Percentiles rank a stretch among this genome's conserved stretches.
phyloP scores from a whole-genome alignment of 2,888 invertebrate genomes.

The Phortica magna region DNA sequence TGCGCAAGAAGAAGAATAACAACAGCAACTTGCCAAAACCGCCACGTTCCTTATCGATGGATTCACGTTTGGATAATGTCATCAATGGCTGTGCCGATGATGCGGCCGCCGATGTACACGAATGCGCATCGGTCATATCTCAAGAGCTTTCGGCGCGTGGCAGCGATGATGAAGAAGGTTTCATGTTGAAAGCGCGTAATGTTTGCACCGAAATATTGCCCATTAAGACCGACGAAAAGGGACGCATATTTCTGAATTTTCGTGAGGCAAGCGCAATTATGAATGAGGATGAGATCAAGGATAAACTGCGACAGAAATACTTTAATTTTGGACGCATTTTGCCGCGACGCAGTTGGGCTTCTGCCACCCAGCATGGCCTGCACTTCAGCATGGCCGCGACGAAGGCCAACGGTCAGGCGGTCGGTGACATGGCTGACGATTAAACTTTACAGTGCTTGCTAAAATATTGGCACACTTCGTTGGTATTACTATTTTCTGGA shows the following conservation, averaged over 20 bases:
- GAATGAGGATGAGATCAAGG: constrained; percentile 78
- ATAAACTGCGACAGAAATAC: constrained; percentile 75
- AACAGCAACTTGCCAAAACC: constrained; percentile 78
- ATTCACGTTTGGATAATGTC: constrained; percentile 69
- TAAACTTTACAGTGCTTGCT: constrained; percentile 31
- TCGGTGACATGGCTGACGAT: constrained; percentile 68
- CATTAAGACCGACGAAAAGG: constrained; percentile 77
- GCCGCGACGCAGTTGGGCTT: constrained; percentile 75
- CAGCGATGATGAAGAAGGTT: constrained; percentile 68
- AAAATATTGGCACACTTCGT: too few relatives aligned
- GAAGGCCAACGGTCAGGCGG: constrained; percentile 47
- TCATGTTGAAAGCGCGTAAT: constrained; percentile 75
- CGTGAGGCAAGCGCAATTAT: constrained; percentile 77
- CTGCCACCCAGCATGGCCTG: constrained; percentile 73
- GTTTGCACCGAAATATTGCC: constrained; percentile 78
- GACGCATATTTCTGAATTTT: constrained; percentile 77
- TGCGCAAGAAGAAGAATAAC: constrained; percentile 80
- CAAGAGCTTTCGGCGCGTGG: neutral
- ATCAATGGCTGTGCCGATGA: constrained; percentile 6
- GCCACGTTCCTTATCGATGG: constrained; percentile 79
- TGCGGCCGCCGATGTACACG: constrained; percentile 40
- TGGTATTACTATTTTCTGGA: too few relatives aligned
- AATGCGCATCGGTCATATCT: constrained; percentile 38
- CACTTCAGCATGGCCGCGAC: constrained; percentile 61
- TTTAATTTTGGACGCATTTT: constrained; percentile 76